A percentile compares a stretch with the other conserved stretches of the same genome.
Evolutionary conservation across 1,140 invertebrate genomes (phyloP).

Genomic region (Radopholus similis): DNA sequence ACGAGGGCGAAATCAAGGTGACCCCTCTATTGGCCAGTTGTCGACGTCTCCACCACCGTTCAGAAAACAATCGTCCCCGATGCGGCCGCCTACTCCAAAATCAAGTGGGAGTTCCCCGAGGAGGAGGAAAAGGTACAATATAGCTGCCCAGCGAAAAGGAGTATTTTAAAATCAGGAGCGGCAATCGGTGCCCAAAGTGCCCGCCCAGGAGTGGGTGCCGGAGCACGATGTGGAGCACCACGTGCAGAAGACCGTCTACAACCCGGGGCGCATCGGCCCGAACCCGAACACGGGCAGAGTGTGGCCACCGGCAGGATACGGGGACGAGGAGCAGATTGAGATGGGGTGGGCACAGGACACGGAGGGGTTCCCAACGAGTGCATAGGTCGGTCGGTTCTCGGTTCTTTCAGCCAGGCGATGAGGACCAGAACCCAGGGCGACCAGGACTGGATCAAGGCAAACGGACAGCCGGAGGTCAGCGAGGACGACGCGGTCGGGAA

Average conservation of each 20-base stretch:
- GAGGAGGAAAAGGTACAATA: conserved; percentile 36
- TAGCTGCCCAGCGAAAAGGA: neutral
- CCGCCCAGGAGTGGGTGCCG: conserved; percentile 44
- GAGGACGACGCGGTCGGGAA: conserved; percentile 19
- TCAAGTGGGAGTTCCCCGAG: conserved; percentile 46
- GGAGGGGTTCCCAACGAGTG: neutral
- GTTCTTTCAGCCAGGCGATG: neutral
- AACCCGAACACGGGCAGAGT: conserved; percentile 4
- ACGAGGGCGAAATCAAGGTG: conserved; percentile 31
- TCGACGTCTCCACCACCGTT: neutral
- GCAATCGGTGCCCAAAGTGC: conserved; percentile 37
- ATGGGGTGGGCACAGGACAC: conserved; percentile 30
- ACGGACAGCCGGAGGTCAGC: neutral
- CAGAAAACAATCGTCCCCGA: conserved; percentile 43
- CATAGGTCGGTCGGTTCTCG: neutral
- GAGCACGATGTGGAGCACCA: conserved; percentile 43
- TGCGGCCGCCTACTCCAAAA: conserved; percentile 26
- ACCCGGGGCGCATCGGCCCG: conserved; percentile 31
- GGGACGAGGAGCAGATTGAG: conserved; percentile 38
- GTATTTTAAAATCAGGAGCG: neutral
- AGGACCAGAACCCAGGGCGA: neutral
- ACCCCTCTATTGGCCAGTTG: too few species aligned
- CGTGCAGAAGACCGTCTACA: conserved; percentile 38
- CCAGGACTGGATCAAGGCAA: neutral
- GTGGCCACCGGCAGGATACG: conserved; percentile 45